These are phyloP conservation scores for Xestoiulus laeticollis DNA, from an alignment of 2,888 invertebrate species.

Conservation along the genomic window DNA sequence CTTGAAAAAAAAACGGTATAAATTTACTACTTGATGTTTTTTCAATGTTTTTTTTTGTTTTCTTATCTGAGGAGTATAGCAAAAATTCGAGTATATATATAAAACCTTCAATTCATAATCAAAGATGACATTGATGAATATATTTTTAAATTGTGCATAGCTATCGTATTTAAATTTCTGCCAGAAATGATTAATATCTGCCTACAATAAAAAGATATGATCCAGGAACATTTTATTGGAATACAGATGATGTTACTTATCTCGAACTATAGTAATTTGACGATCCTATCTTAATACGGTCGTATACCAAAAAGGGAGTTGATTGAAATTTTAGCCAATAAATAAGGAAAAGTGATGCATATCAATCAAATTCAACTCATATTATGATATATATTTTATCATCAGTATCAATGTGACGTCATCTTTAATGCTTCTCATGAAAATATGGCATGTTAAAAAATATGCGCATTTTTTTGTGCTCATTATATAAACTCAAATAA, in stretches of 20 bases:
- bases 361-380: not conserved
- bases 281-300: not conserved
- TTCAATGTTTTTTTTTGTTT: not conserved
- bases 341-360: not conserved
- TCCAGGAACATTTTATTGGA: not conserved
- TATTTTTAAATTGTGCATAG: not conserved
- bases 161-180: conserved; percentile 18
- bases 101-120: not conserved
- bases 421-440: too few relatives aligned
- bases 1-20: not conserved
- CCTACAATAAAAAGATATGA: not conserved
- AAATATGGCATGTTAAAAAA: too few relatives aligned
- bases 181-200: conserved; percentile 18
- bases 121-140: not conserved
- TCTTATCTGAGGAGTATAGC: not conserved
- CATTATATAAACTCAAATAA: too few relatives aligned
- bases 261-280: not conserved
- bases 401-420: too few relatives aligned
- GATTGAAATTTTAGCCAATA: not conserved
- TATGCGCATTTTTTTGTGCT: too few relatives aligned
- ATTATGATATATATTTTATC: not conserved
- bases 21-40: not conserved
- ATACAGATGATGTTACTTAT: not conserved
- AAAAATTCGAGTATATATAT: not conserved
- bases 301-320: not conserved